Evolutionary conservation across 2,888 invertebrate species (phyloP).

Genomic region (Mythimna impura): DNA sequence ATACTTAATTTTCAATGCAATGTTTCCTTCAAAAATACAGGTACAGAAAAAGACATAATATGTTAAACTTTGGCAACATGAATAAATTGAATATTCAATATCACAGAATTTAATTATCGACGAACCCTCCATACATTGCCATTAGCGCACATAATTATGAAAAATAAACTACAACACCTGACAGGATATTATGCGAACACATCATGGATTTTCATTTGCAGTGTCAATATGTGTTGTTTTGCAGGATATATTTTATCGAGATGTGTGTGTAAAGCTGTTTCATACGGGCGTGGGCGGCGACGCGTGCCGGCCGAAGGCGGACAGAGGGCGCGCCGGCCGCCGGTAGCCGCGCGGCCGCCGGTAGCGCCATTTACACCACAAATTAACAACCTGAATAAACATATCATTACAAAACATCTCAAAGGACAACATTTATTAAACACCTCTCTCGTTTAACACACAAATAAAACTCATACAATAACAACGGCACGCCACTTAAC

Average conservation of each 20-base stretch:
- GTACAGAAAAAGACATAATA: not conserved
- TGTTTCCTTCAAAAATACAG: slow-evolving; percentile 8
- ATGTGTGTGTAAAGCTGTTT: slow-evolving; percentile 53
- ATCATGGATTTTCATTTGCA: slow-evolving; percentile 53
- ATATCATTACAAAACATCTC: slow-evolving; percentile 60
- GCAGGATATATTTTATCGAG: slow-evolving; percentile 47
- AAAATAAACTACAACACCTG: slow-evolving; percentile 45
- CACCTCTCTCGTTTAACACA: slow-evolving; percentile 50
- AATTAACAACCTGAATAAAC: slow-evolving; percentile 69
- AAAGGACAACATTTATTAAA: slow-evolving; percentile 61
- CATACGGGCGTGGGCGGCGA: slow-evolving; percentile 58
- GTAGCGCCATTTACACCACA: slow-evolving; percentile 72
- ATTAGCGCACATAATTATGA: slow-evolving; percentile 32
- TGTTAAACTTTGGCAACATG: slow-evolving; percentile 10
- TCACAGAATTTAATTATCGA: slow-evolving; percentile 34
- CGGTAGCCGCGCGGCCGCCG: slow-evolving; percentile 64
- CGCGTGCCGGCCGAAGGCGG: slow-evolving; percentile 62
- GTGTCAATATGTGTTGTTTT: slow-evolving; percentile 55
- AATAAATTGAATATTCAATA: slow-evolving; percentile 39
- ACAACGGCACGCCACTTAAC: slow-evolving; percentile 51
- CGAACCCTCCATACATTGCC: slow-evolving; percentile 20
- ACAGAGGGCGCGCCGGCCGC: slow-evolving; percentile 57
- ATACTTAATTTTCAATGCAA: not conserved
- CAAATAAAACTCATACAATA: slow-evolving; percentile 59
- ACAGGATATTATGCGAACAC: slow-evolving; percentile 48